Evolutionary conservation across 2,113 vertebrate species (phyloP).

Genomic region (Nycticryphes semicollaris): DNA sequence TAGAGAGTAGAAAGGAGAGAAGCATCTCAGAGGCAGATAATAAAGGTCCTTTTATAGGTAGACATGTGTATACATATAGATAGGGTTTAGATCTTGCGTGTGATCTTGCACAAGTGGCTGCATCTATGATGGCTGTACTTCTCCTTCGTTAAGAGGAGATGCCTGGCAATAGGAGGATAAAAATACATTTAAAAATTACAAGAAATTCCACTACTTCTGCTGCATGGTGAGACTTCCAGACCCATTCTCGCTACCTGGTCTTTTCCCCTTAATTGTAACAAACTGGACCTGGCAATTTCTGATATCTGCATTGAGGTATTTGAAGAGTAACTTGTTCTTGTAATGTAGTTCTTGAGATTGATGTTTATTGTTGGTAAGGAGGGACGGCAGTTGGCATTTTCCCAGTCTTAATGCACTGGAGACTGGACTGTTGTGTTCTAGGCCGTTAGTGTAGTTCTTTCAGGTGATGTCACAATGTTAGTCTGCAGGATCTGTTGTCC

Average conservation of each 20-base stretch:
- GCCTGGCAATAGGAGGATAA: not conserved
- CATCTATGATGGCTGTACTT: not conserved
- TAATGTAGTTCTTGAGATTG: not conserved
- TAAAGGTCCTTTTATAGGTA: not conserved
- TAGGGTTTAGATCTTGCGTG: not conserved
- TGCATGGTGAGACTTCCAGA: not conserved
- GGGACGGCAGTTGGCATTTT: not conserved
- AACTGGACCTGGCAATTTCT: not conserved
- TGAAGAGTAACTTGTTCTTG: not conserved
- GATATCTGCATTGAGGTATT: not conserved
- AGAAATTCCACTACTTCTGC: not conserved
- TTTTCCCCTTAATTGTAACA: not conserved
- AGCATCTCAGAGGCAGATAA: not conserved
- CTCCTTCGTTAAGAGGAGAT: not conserved
- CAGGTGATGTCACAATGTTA: not conserved
- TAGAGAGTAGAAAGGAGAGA: not conserved
- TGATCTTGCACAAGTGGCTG: fast-evolving
- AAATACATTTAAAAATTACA: not conserved
- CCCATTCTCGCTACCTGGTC: not conserved
- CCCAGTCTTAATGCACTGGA: not conserved
- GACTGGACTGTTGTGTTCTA: not conserved
- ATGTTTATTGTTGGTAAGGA: not conserved
- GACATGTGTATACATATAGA: too few species aligned
- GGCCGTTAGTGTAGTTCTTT: not conserved
- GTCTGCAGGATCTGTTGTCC: not conserved